Base-by-base conservation (phyloP, 2,113 vertebrate species). In the Himantopus leucocephalus region DNA sequence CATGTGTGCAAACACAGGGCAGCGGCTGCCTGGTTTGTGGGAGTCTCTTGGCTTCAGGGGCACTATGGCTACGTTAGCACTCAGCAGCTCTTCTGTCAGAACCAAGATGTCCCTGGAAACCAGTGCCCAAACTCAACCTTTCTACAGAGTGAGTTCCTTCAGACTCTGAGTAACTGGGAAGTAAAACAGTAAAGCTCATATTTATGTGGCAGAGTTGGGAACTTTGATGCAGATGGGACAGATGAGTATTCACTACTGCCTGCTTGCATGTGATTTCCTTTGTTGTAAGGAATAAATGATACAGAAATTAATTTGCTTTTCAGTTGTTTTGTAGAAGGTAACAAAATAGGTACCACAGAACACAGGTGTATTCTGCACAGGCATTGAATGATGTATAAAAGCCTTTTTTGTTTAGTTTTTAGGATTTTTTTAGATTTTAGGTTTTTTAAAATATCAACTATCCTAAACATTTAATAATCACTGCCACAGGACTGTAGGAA, bases 51-150 rank as follows among this genome's bases (percentile, higher is more conserved):
- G 20, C 66, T 59, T 59, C 3, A 8, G 37, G 27, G 15, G 8
- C 12, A 7, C 35, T 21, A 1, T 7, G 22, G 60, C 9, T 14
- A 3, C 0, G 0, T 30, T 32, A 21, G 27, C 10, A 4, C 30
- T 72, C 20, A 3, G 76, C 4, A 11, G 55, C 55, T 37, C 10
- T 37, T 62, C n/a, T n/a, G 39, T 18, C 59, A 8, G 3, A 43
- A 27, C 5, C 3, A 6, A 59, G 85, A 47, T 2, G n/a, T 50
- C 6, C 14, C 1, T 29, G 41, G 53, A 55, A 39, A 32, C 29
- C 17, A 35, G 14, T 35, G 43, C 34, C 24, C 63, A 30, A 4
- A 13, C 9, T 80, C 21, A 17, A 6, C 10, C 23, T 41, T 72
- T 86, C 30, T 17, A 0, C 34, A 34, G 48, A 64, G 23, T 39